phyloP scores from a whole-genome alignment of 2,888 invertebrate genomes.

The Melieria omissa region DNA sequence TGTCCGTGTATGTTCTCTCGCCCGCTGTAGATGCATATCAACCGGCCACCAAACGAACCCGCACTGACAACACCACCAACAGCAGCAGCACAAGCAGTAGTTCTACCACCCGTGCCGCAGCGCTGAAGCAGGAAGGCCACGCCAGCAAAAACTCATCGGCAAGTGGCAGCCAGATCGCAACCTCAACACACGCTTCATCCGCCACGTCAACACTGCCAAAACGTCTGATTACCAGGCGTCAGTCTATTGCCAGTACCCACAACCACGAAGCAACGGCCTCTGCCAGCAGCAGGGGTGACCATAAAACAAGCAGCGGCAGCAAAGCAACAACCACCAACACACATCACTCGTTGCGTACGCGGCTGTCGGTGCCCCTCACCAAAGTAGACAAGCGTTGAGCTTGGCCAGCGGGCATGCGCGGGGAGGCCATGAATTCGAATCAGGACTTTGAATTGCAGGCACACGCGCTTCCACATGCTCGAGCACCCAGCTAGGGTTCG shows the following conservation, averaged over 20 bases:
- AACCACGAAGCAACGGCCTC: slow-evolving; percentile 36
- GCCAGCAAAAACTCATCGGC: slow-evolving; percentile 39
- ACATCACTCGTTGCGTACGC: slow-evolving; percentile 64
- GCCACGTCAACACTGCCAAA: slow-evolving; percentile 47
- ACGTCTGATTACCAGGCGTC: slow-evolving; percentile 64
- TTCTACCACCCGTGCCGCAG: background rate
- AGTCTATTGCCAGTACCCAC: slow-evolving; percentile 59
- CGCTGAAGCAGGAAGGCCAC: slow-evolving; percentile 6
- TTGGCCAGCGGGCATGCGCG: background rate
- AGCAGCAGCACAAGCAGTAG: slow-evolving; percentile 25
- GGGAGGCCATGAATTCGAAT: background rate
- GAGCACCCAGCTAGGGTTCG: background rate
- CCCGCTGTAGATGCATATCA: slow-evolving; percentile 40
- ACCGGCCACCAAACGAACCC: slow-evolving; percentile 45
- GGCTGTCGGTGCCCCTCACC: slow-evolving; percentile 67
- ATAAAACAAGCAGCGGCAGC: slow-evolving; percentile 32
- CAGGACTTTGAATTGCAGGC: background rate
- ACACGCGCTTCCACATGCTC: background rate
- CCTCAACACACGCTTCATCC: slow-evolving; percentile 38
- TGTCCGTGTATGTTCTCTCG: background rate
- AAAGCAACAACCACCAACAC: slow-evolving; percentile 38
- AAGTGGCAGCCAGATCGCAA: slow-evolving; percentile 1
- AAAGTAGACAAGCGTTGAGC: slow-evolving; percentile 65
- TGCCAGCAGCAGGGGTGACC: too few relatives aligned
- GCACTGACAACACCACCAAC: slow-evolving; percentile 28